Conservation (phyloP, 2,888 invertebrate species). For the Fragum fragum region DNA sequence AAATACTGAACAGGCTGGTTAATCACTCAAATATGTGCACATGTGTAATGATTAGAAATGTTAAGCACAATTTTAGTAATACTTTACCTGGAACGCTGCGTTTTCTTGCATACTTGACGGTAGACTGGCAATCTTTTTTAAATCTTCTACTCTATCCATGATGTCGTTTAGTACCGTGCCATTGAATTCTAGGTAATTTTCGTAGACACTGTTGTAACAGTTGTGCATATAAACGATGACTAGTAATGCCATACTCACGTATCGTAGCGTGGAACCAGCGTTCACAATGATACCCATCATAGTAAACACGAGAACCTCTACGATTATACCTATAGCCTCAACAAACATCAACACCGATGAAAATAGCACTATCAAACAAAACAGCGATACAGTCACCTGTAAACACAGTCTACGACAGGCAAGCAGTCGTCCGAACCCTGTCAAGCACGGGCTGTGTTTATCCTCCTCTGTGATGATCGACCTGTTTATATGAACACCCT, state of each 20-base stretch:
- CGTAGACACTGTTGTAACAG: conserved; percentile 85
- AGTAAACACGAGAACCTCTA: conserved; percentile 83
- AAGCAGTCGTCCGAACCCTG: conserved; percentile 65
- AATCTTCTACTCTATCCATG: conserved; percentile 81
- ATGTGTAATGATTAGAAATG: no score
- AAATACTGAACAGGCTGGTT: no score
- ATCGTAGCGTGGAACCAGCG: conserved; percentile 81
- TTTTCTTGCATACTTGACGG: conserved; percentile 82
- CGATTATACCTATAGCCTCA: conserved; percentile 81
- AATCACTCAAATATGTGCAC: no score
- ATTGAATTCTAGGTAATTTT: conserved; percentile 85
- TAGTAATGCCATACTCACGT: conserved; percentile 83
- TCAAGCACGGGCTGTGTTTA: conserved; percentile 67
- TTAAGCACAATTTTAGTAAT: no score
- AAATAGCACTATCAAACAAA: conserved; percentile 77
- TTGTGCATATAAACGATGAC: conserved; percentile 85
- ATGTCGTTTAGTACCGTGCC: conserved; percentile 83
- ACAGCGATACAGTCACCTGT: conserved; percentile 71
- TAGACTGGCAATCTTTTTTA: conserved; percentile 81
- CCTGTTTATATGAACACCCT: conserved; percentile 64
- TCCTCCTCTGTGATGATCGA: conserved; percentile 60
- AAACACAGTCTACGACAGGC: conserved; percentile 56
- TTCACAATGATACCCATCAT: conserved; percentile 86
- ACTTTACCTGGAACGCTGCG: conserved; percentile 80
- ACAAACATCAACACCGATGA: conserved; percentile 81